Conservation (phyloP, 1,140 invertebrate genomes). For the Daktulosphaira vitifoliae region DNA sequence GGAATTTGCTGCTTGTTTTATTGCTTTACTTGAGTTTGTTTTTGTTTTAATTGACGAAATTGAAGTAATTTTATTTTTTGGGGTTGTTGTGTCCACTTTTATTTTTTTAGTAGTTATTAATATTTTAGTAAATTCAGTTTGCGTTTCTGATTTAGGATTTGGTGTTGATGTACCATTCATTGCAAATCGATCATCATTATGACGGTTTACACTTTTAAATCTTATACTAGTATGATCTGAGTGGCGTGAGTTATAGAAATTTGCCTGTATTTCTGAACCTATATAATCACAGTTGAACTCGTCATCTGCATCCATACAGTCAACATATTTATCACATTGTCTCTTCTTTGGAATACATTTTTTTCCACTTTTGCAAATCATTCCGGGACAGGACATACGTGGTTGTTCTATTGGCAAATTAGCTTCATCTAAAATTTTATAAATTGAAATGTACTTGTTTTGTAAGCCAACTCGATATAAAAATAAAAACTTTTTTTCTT, state of each 20-base stretch:
- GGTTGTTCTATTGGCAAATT: slow-evolving; percentile 47
- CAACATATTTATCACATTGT: slow-evolving; percentile 59
- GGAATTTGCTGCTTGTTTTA: too few species aligned
- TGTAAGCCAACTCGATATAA: too few species aligned
- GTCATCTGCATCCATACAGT: slow-evolving; percentile 68
- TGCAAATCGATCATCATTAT: background rate
- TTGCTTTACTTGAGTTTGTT: too few species aligned
- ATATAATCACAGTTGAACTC: slow-evolving; percentile 52
- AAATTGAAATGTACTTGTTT: too few species aligned
- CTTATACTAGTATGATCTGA: slow-evolving; percentile 2
- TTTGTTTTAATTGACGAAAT: too few species aligned
- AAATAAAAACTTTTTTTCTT: too few species aligned
- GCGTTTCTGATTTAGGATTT: too few species aligned
- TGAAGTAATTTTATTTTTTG: too few species aligned
- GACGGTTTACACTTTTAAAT: background rate
- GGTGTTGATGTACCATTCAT: too few species aligned
- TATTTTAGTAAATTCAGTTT: too few species aligned
- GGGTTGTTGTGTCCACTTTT: too few species aligned
- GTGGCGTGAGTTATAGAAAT: background rate
- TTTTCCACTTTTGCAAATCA: slow-evolving; percentile 51
- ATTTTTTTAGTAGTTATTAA: too few species aligned
- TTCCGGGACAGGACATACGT: slow-evolving; percentile 57
- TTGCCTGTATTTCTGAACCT: background rate
- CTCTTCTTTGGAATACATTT: slow-evolving; percentile 57
- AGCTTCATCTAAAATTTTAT: slow-evolving; percentile 45